Base-by-base conservation (phyloP, 2,797 vertebrate genomes). In the Hyperoplus immaculatus region DNA sequence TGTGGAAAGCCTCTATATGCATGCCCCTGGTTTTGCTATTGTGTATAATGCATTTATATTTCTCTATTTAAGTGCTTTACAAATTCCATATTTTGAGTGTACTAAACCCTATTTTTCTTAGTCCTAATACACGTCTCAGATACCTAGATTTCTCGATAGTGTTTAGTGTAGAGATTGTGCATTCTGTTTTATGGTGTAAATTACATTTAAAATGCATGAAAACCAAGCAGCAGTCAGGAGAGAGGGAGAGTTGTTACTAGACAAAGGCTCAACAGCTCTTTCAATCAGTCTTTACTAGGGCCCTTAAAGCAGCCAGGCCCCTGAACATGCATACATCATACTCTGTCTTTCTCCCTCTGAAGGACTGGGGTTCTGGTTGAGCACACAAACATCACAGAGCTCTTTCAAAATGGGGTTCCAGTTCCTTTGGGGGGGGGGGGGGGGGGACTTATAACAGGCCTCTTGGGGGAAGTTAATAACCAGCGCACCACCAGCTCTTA, bases 401-500 rank as follows among this genome's bases (percentile, higher is more conserved):
- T 78, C 75, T 82, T 89, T 88, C 68, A 81, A 83, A 80, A 66
- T 6, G 29, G 49, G 76, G 69, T 54, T 79, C 58, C 59, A 67
- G 60, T 54, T 74, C 69, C 71, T 85, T 75, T 74, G 67, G 81
- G 75, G 29, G 21, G 21, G 1, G 21, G 21, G 29, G 29, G 29
- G 29, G 29, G 29, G 80, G 84, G 14, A 50, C 73, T 86, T 90
- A 76, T 82, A 89, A 77, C 60, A 64, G 56, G 73, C 67, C 82
- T 81, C 88, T 76, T 72, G 79, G 77, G 81, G 87, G 74, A 88
- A 84, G 75, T 81, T 87, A 91, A 90, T 82, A 89, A 89, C 69
- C 76, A 78, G 74, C 50, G 39, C 85, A 80, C 85, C 84, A 78
- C 72, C 67, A 53, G 71, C 82, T 75, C 63, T 53, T 79, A 60